A percentile compares a stretch with the other conserved stretches of the same genome.
Conservation (phyloP, 2,113 vertebrate genomes). For the Cervus canadensis region DNA sequence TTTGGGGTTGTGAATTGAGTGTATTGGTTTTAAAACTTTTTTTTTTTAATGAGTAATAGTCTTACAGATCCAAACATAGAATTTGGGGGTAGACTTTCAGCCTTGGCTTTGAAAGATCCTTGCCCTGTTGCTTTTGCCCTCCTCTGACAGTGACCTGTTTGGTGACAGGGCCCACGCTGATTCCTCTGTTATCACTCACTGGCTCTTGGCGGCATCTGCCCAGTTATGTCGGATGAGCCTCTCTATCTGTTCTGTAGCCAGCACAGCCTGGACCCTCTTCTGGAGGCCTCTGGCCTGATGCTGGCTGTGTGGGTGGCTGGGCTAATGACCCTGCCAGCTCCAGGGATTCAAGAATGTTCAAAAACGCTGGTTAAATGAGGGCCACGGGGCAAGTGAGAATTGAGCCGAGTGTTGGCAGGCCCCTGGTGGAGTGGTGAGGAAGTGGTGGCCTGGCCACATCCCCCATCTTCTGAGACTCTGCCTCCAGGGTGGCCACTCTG, state of each 20-base stretch:
- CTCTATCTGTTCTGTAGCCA: neutral
- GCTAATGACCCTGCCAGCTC: neutral
- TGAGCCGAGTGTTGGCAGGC: constrained; percentile 12
- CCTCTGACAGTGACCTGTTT: neutral
- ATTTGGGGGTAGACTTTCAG: neutral
- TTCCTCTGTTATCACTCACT: constrained; percentile 15
- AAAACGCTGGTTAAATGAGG: constrained; percentile 51
- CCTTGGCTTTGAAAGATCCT: constrained; percentile 5
- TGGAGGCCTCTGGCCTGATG: neutral
- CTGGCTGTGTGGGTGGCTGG: constrained; percentile 35
- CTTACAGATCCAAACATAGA: neutral
- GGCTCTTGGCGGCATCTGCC: neutral
- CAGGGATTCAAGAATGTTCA: neutral
- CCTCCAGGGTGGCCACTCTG: neutral
- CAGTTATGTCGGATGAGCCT: neutral
- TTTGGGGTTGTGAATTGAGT: constrained; percentile 54
- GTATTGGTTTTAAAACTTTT: constrained; percentile 28
- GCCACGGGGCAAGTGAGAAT: neutral
- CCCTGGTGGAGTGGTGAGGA: constrained; percentile 56
- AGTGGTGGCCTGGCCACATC: constrained; percentile 42
- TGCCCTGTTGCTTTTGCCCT: constrained; percentile 53
- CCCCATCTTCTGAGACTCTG: constrained; percentile 43
- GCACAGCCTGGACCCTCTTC: neutral
- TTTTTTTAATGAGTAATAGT: constrained; percentile 22
- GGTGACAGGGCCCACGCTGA: neutral